Evolutionary conservation across 2,797 vertebrate genomes (phyloP).

Genomic region (Apodemus agrarius): DNA sequence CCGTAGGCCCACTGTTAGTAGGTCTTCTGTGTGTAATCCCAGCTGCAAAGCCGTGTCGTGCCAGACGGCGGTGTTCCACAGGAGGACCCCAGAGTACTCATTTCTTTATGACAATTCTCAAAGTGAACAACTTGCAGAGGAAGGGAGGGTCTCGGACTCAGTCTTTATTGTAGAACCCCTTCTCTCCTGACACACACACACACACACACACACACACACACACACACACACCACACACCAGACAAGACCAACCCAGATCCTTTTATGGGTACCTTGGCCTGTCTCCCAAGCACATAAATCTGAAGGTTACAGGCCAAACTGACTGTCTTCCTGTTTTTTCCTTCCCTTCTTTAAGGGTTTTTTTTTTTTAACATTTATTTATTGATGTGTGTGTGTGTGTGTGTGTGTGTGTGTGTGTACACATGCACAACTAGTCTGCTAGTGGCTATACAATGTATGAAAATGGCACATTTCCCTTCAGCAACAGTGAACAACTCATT

Average conservation of each 20-base stretch:
- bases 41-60: not conserved
- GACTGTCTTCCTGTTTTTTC: not conserved
- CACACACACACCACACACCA: not conserved
- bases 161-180: not conserved
- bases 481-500: not conserved
- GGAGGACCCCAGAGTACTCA: accelerated
- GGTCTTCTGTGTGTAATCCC: not conserved
- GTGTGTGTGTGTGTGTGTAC: not conserved
- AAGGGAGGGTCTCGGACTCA: not conserved
- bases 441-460: not conserved
- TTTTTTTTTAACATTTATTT: not conserved
- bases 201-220: not conserved
- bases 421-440: not conserved
- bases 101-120: not conserved
- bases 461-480: not conserved
- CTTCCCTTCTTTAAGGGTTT: not conserved
- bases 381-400: not conserved
- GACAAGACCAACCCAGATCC: not conserved
- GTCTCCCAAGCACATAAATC: not conserved
- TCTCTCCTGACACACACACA: not conserved
- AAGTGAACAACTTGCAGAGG: not conserved
- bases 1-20: not conserved
- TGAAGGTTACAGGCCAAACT: not conserved
- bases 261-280: not conserved
- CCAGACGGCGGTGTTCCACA: not conserved